Evolutionary conservation across 2,113 vertebrate genomes (phyloP).

Genomic region (Trichechus manatus): DNA sequence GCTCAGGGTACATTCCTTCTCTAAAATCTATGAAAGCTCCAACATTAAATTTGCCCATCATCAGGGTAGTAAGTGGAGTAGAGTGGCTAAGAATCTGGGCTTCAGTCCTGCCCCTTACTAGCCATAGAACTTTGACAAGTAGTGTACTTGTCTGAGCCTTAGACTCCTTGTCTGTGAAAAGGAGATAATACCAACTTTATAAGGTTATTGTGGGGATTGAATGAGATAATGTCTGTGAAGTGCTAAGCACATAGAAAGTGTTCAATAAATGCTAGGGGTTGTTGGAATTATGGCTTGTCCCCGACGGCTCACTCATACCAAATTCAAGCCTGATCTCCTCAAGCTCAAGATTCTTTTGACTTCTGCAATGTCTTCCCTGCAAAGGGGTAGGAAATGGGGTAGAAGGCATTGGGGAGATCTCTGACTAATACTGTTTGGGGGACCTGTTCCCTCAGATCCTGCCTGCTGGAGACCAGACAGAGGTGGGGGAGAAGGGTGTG

Average conservation of each 20-base stretch:
- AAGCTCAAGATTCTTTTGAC: neutral
- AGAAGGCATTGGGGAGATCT: neutral
- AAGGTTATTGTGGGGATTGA: neutral
- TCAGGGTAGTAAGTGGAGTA: neutral
- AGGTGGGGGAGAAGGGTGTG: conserved; percentile 97
- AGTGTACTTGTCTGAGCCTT: neutral
- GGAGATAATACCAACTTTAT: neutral
- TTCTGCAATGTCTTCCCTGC: neutral
- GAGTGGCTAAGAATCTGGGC: neutral
- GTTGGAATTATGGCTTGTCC: neutral
- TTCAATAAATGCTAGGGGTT: neutral
- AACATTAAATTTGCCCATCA: neutral
- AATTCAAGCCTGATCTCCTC: neutral
- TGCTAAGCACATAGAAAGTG: neutral
- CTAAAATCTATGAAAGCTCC: neutral
- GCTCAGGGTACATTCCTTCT: neutral
- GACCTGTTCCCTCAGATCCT: conserved; percentile 89
- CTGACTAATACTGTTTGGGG: neutral
- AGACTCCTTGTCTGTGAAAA: conserved; percentile 17
- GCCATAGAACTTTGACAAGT: neutral
- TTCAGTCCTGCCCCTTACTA: neutral
- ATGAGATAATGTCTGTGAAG: neutral
- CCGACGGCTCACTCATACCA: neutral
- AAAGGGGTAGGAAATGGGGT: neutral
- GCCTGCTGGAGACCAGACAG: conserved; percentile 95